Base-by-base conservation (phyloP, 1,140 invertebrate genomes). In the Gonatopus flavifemur region DNA sequence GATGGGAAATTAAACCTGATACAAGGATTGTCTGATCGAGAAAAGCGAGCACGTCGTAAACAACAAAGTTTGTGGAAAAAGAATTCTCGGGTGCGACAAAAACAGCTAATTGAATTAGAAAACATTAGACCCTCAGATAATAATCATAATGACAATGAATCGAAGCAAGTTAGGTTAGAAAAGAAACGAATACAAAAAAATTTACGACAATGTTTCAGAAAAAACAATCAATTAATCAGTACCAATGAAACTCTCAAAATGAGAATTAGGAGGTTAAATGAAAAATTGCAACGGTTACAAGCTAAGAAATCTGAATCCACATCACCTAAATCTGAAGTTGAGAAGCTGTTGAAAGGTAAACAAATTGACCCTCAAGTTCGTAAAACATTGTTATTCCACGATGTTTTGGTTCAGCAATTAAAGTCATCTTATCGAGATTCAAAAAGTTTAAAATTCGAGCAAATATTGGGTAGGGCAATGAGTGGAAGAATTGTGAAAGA, bases 401-500 rank as follows among this genome's bases (percentile, higher is more conserved):
- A 48, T 33, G 47, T 49, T 18, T 13, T 54, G 25, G 30, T 38
- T 21, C 37, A 36, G 15, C 36, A 54, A 35, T 12, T 54, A 32
- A 42, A 33, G 31, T 24, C 13, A 12, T 3, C 21, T 3, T 48
- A 49, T 36, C 10, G 43, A 36, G 16, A 49, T 37, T 22, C 16
- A 10, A 21, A 22, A 50, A 42, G 30, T 16, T 18, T 13, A 15
- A 54, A 50, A 31, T 36, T 38, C 3, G 50, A 46, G 30, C 52
- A 54, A 28, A 39, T 36, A 2, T 41, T 49, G 2, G 21, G 32
- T 45, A 15, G 19, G 16, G 45, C 37, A 22, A 38, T 54, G 7
- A 36, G 12, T 19, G 12, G 35, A 39, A 52, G 48, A 25, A 40
- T 52, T 48, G 15, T 52, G 3, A 57, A 52, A 52, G 53, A 57